phyloP scores from a whole-genome alignment of 2,888 invertebrate species.

The Tineola bisselliella region DNA sequence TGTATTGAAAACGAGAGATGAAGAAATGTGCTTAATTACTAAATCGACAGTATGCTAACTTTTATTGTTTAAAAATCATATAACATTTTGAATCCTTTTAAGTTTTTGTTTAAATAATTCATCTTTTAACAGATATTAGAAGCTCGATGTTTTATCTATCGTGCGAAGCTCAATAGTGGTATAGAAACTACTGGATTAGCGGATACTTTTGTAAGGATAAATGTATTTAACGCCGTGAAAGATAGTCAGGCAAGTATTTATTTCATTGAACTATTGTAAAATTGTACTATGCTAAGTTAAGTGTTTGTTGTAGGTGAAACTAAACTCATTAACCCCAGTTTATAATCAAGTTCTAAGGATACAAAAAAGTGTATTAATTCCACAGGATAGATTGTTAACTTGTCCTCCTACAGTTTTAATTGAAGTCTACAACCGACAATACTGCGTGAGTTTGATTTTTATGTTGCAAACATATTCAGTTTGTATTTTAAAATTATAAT shows the following conservation, averaged over 20 bases:
- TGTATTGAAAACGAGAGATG: constrained; percentile 30
- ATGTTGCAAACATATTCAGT: not conserved
- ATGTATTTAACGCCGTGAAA: constrained; percentile 30
- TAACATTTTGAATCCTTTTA: not conserved
- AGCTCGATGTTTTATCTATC: constrained; percentile 72
- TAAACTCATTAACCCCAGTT: constrained; percentile 26
- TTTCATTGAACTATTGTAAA: too few species aligned
- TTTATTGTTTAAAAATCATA: too few species aligned
- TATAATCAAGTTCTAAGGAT: constrained; percentile 47
- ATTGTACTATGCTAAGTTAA: not conserved
- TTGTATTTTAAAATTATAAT: not conserved
- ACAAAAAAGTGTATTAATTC: constrained; percentile 28
- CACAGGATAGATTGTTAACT: constrained; percentile 27
- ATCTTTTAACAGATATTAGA: constrained; percentile 64
- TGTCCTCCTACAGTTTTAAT: constrained; percentile 48
- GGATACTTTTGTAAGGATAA: constrained; percentile 52
- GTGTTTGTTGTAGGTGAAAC: constrained; percentile 24
- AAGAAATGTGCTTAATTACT: constrained; percentile 35
- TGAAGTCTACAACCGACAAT: constrained; percentile 48
- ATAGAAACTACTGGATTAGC: constrained; percentile 59
- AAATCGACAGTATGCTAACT: constrained; percentile 20
- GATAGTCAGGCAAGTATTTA: constrained; percentile 33
- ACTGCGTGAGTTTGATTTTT: constrained; percentile 22
- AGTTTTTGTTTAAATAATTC: too few species aligned
- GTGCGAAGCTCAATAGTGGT: constrained; percentile 71